Evolutionary conservation across 1,140 invertebrate species (phyloP), one percentile per base, ranked within the genome.

Genomic region (Rhopalosiphum padi): DNA sequence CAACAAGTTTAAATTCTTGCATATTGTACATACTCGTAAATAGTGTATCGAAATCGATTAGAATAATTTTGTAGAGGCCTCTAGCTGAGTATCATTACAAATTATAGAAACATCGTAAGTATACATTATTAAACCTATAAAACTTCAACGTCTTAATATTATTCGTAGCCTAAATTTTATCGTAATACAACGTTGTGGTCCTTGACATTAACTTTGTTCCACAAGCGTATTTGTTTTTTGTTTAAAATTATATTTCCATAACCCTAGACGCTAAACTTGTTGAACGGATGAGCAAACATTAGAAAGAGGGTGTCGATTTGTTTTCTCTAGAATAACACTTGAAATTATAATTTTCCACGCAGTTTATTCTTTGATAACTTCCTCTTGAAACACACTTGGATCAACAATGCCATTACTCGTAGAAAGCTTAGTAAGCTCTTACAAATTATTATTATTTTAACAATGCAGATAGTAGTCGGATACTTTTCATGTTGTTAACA

Each of bases 281-380:
- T 43, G 86, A 88, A 88, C 30, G 86, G 37, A 88, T 51, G 86
- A 88, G 30, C n/a, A 88, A 88, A 88, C 43, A 87, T 51, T 51
- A n/a, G n/a, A 88, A 88, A 51, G 46, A 48, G 46, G 86, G 46
- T 51, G 43, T 88, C 86, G 86, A 88, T 88, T 87, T 87, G 85
- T 87, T 87, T 86, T 87, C 86, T 88, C 43, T 88, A 88, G n/a
- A 88, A 46, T 87, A 87, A 88, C 46, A 51, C 86, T 88, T 51
- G 18, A 87, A 51, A 51, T 51, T 88, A 88, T 51, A 88, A 88
- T 51, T 88, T 88, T 51, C n/a, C 30, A 35, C 46, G 30, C n/a
- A 35, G 43, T 88, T 88, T 35, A 51, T 51, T 88, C n/a, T 88
- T 88, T 88, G 43, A 87, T 46, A 87, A 87, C 37, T 83, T 83